Percentiles rank a stretch among this genome's conserved stretches.
These are phyloP conservation scores for Chelmon rostratus DNA, from an alignment of 2,797 vertebrate species.

Conservation along the genomic window DNA sequence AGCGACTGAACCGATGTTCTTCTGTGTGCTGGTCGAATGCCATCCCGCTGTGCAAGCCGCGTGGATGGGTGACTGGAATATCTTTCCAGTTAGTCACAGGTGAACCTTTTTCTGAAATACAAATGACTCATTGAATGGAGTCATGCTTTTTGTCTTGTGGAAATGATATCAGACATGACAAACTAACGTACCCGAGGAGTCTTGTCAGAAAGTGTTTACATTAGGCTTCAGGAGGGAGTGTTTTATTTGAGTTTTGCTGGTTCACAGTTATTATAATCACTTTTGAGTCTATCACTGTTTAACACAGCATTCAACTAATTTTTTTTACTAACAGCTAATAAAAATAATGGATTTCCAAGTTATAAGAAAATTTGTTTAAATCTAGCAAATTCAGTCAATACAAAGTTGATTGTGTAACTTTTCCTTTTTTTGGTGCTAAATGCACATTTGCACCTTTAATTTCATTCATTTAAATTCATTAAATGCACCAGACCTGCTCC, in stretches of 20 bases:
- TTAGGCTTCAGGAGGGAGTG: constrained; percentile 4
- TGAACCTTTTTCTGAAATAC: constrained; percentile 15
- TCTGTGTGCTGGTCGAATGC: not conserved
- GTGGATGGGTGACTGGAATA: constrained; percentile 54
- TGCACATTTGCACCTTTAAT: not conserved
- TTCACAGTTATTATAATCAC: constrained; percentile 3
- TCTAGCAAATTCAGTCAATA: not conserved
- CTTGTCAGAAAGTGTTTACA: constrained; percentile 35
- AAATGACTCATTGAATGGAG: constrained; percentile 40
- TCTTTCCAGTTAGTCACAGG: constrained; percentile 57
- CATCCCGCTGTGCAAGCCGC: not conserved
- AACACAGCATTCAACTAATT: not conserved
- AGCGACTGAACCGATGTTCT: constrained; percentile 36
- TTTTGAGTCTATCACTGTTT: not conserved
- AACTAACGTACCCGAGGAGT: not conserved
- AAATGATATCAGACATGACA: constrained; percentile 28
- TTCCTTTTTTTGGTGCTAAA: not conserved
- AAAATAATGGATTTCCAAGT: not conserved
- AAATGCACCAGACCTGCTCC: not conserved
- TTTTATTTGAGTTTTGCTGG: not conserved
- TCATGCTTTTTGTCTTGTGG: constrained; percentile 17
- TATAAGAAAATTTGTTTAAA: not conserved
- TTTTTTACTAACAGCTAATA: too few relatives aligned
- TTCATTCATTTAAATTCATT: not conserved
- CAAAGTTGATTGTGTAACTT: not conserved